These are phyloP conservation scores for Mesorhabditis sp. DNA, from an alignment of 2,888 invertebrate species.

Conservation along the genomic window DNA sequence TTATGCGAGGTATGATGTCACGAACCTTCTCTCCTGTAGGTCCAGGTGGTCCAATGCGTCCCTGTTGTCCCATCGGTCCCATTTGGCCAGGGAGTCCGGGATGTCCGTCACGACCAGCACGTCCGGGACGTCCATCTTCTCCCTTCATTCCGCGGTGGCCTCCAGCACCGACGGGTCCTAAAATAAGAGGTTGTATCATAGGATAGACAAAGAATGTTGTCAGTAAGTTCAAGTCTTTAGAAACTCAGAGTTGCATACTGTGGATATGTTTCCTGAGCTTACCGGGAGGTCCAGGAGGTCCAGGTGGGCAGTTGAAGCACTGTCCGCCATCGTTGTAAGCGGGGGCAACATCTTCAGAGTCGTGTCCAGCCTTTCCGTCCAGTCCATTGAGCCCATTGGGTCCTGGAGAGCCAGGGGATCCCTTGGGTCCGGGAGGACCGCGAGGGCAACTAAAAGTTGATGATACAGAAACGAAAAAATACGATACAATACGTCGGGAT, in stretches of 20 bases:
- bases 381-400: constrained; percentile 33
- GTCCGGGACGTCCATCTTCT: constrained; percentile 39
- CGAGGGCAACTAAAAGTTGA: neutral
- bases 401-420: constrained; percentile 34
- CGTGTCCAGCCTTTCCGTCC: constrained; percentile 33
- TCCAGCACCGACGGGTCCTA: neutral
- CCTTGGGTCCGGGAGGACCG: constrained; percentile 10
- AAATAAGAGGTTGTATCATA: too few species aligned
- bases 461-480: too few species aligned
- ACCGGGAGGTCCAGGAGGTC: constrained; percentile 11
- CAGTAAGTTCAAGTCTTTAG: neutral
- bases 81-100: constrained; percentile 36
- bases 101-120: constrained; percentile 47
- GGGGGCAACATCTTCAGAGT: constrained; percentile 45
- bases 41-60: neutral
- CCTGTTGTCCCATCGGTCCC: neutral
- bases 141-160: constrained; percentile 41
- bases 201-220: neutral
- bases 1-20: neutral
- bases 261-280: too few species aligned
- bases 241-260: too few species aligned
- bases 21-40: neutral
- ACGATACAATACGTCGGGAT: too few species aligned
- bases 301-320: constrained; percentile 49
- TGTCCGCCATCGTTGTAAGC: constrained; percentile 40